These are phyloP conservation scores for Notothenia coriiceps DNA, from an alignment of 2,113 vertebrate species.

Conservation along the genomic window DNA sequence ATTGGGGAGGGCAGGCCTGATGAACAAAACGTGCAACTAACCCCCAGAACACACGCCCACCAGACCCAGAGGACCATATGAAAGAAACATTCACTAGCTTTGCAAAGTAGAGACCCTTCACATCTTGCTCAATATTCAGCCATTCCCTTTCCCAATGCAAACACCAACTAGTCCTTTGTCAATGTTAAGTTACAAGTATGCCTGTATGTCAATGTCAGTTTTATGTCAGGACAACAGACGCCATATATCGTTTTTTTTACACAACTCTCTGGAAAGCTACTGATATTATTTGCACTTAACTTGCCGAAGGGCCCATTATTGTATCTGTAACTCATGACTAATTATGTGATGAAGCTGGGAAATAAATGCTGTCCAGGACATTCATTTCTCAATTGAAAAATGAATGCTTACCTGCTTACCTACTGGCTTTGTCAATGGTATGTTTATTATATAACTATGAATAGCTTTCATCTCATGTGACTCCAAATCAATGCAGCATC, in stretches of 20 bases:
- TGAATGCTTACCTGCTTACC: background rate
- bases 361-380: conserved; percentile 38
- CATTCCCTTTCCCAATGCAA: conserved; percentile 34
- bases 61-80: conserved; percentile 33
- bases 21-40: conserved; percentile 84
- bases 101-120: background rate
- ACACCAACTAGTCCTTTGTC: background rate
- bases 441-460: background rate
- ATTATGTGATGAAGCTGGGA: conserved; percentile 16
- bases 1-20: conserved; percentile 87
- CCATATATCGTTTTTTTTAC: background rate
- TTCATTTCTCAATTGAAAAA: background rate
- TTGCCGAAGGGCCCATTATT: background rate
- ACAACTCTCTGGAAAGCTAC: conserved; percentile 28
- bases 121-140: background rate
- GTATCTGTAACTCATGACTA: conserved; percentile 1
- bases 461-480: no score
- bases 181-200: conserved; percentile 18
- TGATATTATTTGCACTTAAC: conserved; percentile 41
- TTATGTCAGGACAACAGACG: background rate
- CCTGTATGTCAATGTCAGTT: conserved; percentile 10
- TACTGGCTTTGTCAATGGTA: background rate
- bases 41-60: conserved; percentile 69
- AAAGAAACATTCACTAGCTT: conserved; percentile 35
- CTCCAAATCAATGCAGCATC: no score